Evolutionary conservation across 2,888 invertebrate species (phyloP).

Genomic region (Physocephala rufipes): DNA sequence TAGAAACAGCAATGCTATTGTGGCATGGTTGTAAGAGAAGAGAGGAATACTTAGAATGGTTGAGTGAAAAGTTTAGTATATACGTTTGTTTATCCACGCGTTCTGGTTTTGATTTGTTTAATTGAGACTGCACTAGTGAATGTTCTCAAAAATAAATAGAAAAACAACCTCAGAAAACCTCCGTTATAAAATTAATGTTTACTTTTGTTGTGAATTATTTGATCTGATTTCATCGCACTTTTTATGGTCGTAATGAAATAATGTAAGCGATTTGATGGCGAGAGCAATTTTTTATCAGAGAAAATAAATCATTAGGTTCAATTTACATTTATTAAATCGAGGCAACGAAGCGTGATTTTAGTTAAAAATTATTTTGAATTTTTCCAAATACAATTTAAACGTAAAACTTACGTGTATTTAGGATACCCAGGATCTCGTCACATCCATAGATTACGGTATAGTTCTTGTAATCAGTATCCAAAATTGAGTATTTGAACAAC

Average conservation of each 20-base stretch:
- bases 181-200: background rate
- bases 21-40: too few relatives aligned
- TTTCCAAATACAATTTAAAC: too few relatives aligned
- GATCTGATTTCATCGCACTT: background rate
- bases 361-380: background rate
- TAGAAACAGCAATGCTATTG: too few relatives aligned
- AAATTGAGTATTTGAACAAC: conserved; percentile 67
- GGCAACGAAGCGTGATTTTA: background rate
- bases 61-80: background rate
- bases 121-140: background rate
- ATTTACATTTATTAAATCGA: background rate
- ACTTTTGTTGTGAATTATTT: background rate
- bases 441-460: conserved; percentile 73
- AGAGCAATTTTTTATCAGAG: too few relatives aligned
- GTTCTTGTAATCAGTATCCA: conserved; percentile 71
- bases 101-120: conserved; percentile 2
- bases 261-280: background rate
- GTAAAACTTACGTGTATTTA: conserved; percentile 48
- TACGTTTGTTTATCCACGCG: background rate
- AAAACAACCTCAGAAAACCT: too few relatives aligned
- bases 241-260: background rate
- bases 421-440: conserved; percentile 49
- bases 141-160: too few relatives aligned
- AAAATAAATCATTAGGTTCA: background rate
- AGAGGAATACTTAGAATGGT: background rate